Evolutionary conservation across 2,797 vertebrate species (phyloP).

Genomic region (Spheniscus humboldti): DNA sequence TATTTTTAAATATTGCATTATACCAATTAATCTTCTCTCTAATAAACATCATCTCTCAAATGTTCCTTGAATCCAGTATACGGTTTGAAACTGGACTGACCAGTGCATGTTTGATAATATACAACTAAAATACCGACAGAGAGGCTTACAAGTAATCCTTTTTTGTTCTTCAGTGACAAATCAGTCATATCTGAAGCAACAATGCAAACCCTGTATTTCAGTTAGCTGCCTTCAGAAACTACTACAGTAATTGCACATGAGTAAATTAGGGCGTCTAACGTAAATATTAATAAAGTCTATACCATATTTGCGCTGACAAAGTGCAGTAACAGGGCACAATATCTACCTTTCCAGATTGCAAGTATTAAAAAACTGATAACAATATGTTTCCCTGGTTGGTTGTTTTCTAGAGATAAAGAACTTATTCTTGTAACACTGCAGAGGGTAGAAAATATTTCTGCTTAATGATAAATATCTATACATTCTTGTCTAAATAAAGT

Average conservation of each 20-base stretch:
- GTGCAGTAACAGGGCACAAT: neutral
- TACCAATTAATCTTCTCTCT: neutral
- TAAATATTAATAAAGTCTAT: neutral
- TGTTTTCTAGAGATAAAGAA: slow-evolving; percentile 17
- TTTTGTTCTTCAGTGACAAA: neutral
- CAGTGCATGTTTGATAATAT: neutral
- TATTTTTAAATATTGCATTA: neutral
- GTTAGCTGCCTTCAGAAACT: neutral
- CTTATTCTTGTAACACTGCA: neutral
- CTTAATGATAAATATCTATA: neutral
- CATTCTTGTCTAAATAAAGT: neutral
- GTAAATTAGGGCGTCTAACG: neutral
- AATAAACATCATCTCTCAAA: neutral
- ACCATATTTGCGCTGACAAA: neutral
- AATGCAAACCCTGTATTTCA: neutral
- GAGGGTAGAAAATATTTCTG: neutral
- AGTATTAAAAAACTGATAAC: neutral
- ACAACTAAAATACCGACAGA: neutral
- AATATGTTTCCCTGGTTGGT: neutral
- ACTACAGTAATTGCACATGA: neutral
- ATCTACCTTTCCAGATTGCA: slow-evolving; percentile 14
- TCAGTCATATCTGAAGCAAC: neutral
- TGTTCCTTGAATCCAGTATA: neutral
- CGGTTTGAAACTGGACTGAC: neutral
- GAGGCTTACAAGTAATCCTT: neutral